A percentile compares a stretch with the other conserved stretches of the same genome.
These are phyloP conservation scores for Acrocephalus scirpaceus DNA, from an alignment of 2,797 vertebrate species.

Conservation along the genomic window DNA sequence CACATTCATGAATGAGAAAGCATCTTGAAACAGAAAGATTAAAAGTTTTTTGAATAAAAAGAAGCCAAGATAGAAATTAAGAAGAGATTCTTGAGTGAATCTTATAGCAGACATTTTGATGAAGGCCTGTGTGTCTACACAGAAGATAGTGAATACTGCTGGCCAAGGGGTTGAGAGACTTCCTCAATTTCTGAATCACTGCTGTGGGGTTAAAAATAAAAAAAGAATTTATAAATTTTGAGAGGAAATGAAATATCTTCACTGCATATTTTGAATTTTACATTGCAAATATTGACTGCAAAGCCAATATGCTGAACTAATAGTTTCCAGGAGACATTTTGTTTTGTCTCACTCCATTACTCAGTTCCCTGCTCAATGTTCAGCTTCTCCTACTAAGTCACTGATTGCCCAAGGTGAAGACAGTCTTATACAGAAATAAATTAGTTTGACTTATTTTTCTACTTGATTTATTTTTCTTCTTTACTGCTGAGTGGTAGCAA, in stretches of 20 bases:
- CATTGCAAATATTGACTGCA: background rate
- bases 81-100: background rate
- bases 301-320: background rate
- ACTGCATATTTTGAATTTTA: background rate
- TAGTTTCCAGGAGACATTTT: background rate
- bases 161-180: background rate
- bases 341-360: background rate
- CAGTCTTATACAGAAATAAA: background rate
- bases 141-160: background rate
- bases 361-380: background rate
- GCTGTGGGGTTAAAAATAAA: background rate
- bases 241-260: background rate
- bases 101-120: background rate
- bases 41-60: background rate
- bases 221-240: background rate
- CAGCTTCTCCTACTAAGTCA: background rate
- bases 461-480: background rate
- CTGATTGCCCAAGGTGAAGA: constrained; percentile 5
- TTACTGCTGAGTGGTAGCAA: background rate
- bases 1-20: background rate
- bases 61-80: background rate
- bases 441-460: background rate
- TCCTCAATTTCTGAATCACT: background rate
- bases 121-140: background rate
- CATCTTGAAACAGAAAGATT: background rate